A percentile compares a stretch with the other conserved stretches of the same genome.
phyloP scores from a whole-genome alignment of 2,888 invertebrate species.

The Ichneumoninae sp. region DNA sequence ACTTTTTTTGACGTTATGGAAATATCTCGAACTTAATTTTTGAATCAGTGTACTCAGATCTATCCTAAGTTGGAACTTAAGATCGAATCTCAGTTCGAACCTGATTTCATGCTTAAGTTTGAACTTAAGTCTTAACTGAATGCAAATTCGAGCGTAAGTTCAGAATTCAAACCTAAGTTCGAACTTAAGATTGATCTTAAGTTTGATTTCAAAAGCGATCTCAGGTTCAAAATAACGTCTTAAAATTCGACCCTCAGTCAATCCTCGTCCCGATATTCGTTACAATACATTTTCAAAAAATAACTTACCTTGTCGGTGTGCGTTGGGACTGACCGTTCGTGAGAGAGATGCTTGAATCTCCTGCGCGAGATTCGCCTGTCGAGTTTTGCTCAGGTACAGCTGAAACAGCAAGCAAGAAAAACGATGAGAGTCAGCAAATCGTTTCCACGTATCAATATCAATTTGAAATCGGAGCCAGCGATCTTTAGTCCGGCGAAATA shows the following conservation, averaged over 20 bases:
- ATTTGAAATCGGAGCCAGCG: slow-evolving; percentile 13
- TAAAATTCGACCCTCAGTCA: too few species aligned
- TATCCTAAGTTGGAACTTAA: too few species aligned
- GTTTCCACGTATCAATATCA: slow-evolving; percentile 41
- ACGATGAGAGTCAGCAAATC: slow-evolving; percentile 10
- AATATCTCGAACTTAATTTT: neutral
- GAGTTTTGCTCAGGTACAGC: slow-evolving; percentile 81
- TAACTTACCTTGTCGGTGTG: slow-evolving; percentile 81
- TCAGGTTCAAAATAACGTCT: too few species aligned
- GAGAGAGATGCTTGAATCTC: slow-evolving; percentile 75
- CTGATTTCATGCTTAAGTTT: too few species aligned
- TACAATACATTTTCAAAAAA: neutral
- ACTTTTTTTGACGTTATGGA: neutral
- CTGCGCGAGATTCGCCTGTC: slow-evolving; percentile 75
- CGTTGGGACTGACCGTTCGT: slow-evolving; percentile 77
- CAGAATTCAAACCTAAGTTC: too few species aligned
- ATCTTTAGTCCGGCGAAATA: slow-evolving; percentile 39
- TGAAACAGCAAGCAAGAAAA: slow-evolving; percentile 70
- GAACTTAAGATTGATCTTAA: too few species aligned
- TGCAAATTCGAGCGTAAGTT: too few species aligned
- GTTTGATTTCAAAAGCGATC: too few species aligned
- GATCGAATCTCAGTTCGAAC: too few species aligned
- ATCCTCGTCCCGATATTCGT: too few species aligned
- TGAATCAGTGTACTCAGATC: neutral
- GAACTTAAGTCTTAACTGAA: too few species aligned